phyloP scores from a whole-genome alignment of 2,797 vertebrate species.

The Phoxinus dragarum region DNA sequence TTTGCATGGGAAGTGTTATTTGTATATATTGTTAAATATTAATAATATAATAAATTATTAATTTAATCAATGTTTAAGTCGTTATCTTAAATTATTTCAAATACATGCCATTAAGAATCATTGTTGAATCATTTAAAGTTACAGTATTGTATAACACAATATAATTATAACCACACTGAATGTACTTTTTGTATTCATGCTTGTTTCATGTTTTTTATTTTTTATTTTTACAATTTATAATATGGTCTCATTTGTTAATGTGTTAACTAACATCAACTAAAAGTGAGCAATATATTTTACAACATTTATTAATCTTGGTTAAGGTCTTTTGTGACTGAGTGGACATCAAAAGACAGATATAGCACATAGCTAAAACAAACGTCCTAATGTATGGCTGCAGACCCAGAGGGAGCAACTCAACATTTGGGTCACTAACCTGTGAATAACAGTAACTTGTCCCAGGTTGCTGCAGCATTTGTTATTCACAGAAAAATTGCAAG shows the following conservation, averaged over 20 bases:
- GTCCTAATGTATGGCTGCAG: not conserved
- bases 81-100: too few species aligned
- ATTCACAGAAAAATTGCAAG: not conserved
- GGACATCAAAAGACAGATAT: not conserved
- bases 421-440: constrained; percentile 10
- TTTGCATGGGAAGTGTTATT: not conserved
- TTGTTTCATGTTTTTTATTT: not conserved
- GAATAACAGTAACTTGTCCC: constrained; percentile 6
- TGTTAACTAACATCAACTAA: not conserved
- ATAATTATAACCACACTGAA: too few species aligned
- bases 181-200: not conserved
- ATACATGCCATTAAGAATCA: too few species aligned
- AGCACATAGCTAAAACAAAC: not conserved
- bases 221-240: too few species aligned
- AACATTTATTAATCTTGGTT: too few species aligned
- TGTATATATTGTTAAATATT: not conserved
- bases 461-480: not conserved
- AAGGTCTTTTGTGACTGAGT: not conserved
- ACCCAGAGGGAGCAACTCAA: not conserved
- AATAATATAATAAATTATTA: too few species aligned
- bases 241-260: not conserved
- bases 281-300: not conserved
- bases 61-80: not conserved
- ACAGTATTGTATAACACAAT: too few species aligned
- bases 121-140: too few species aligned